A percentile compares a stretch with the other conserved stretches of the same genome.
Conservation (phyloP, 2,797 vertebrate species). For the Myioborus miniatus region DNA sequence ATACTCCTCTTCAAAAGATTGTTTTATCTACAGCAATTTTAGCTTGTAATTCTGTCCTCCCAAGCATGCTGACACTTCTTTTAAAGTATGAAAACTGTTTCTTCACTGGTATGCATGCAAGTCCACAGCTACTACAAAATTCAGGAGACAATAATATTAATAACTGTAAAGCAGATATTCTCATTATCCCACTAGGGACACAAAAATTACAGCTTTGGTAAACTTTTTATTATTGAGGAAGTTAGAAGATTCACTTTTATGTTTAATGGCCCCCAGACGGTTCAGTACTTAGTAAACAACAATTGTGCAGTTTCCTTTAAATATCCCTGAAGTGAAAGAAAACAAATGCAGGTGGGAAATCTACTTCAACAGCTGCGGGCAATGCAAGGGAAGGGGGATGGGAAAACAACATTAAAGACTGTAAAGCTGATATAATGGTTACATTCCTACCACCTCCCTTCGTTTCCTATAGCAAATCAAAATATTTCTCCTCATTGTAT, state of each 20-base stretch:
- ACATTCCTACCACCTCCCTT: background rate
- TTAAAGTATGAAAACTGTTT: background rate
- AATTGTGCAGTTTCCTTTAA: slow-evolving; percentile 16
- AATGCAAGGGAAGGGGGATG: background rate
- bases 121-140: background rate
- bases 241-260: background rate
- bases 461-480: slow-evolving; percentile 4
- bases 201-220: background rate
- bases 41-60: background rate
- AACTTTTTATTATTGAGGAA: background rate
- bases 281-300: background rate
- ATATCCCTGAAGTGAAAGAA: slow-evolving; percentile 28
- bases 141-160: background rate
- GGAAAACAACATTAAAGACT: slow-evolving; percentile 17
- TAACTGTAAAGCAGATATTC: background rate
- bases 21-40: background rate
- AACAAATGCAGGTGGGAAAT: slow-evolving; percentile 29
- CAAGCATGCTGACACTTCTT: background rate
- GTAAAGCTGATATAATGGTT: slow-evolving; percentile 17
- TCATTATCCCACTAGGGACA: background rate
- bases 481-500: background rate
- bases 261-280: background rate
- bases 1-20: background rate
- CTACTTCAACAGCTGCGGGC: background rate
- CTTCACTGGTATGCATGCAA: background rate